Evolutionary conservation across 2,888 invertebrate species (phyloP), one percentile per base, ranked within the genome.

Genomic region (Volucella zonaria): DNA sequence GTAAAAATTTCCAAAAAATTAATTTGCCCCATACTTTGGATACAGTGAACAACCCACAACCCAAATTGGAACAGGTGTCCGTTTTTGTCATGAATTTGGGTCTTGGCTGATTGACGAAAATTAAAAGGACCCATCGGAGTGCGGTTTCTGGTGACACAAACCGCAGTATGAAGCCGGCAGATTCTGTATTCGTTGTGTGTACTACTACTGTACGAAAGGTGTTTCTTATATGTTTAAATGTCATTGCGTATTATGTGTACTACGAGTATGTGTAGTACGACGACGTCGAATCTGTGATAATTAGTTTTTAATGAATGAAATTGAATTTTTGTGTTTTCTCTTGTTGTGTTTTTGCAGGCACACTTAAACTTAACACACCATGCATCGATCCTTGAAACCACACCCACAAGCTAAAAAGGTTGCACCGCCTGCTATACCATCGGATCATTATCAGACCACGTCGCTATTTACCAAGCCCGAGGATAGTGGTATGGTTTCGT

Each of bases 331-430:
- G 31, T 31, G 31, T n/a, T 71, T 51, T 18, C 12, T 38, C 14
- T 10, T 59, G 31, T 66, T 15, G 14, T 68, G 58, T 61, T 51
- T 61, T 83, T 85, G 59, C 83, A 81, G 80, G 76, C 71, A 68
- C 68, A 67, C 67, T 85, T 77, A 42, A 73, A 73, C 62, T 45
- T 73, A 52, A 73, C 96, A 96, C 94, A 96, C 96, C 94, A 97
- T 97, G 92, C 96, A 97, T 96, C 96, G 97, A 93, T 95, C 96
- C 90, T 95, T 94, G 90, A 95, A 95, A 93, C 94, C 95, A 92
- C 95, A 95, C 92, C 95, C 96, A 92, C 96, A 96, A 93, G 96
- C 96, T 90, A 97, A 97, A 93, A 96, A 97, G 93, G 97, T 97
- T 91, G 95, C 97, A 89, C 97, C 97, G 89, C 97, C 97, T 56